These are phyloP conservation scores for Petrosia ficiformis DNA, from an alignment of 37 sponge, comb jelly and placozoan species.

Conservation along the genomic window DNA sequence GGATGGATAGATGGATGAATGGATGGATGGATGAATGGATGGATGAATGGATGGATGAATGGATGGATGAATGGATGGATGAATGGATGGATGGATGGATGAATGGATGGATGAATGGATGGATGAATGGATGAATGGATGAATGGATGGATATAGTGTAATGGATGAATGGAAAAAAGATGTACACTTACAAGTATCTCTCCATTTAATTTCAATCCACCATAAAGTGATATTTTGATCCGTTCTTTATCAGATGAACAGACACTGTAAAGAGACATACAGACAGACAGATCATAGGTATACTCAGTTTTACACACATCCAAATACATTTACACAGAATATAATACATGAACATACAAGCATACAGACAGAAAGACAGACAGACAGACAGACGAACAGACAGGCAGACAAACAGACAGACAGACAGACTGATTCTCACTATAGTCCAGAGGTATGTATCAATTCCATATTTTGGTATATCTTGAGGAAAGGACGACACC, in stretches of 20 bases:
- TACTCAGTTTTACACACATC: too few relatives aligned
- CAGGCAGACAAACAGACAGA: not conserved
- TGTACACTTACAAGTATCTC: constrained; percentile 61
- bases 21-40: too few relatives aligned
- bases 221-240: constrained; percentile 67
- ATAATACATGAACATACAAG: too few relatives aligned
- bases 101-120: too few relatives aligned
- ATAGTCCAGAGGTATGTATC: constrained; percentile 81
- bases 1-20: too few relatives aligned
- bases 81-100: too few relatives aligned
- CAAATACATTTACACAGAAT: too few relatives aligned
- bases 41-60: too few relatives aligned
- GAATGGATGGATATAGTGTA: too few relatives aligned
- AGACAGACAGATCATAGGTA: too few relatives aligned
- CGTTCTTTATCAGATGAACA: constrained; percentile 49
- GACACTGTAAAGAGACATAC: constrained; percentile 40
- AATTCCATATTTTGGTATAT: constrained; percentile 89
- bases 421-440: constrained; percentile 34
- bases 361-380: not conserved
- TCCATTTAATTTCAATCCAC: constrained; percentile 44
- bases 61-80: too few relatives aligned
- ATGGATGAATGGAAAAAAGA: not conserved
- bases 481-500: constrained; percentile 82
- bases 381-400: not conserved
- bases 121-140: too few relatives aligned